A percentile compares a stretch with the other conserved stretches of the same genome.
These are phyloP conservation scores for mouse (Mus musculus) DNA, from an alignment of 2,113 vertebrate genomes.

Conservation along the genomic window GRCm39 chr7:79979001-79979500, in stretches of 20 bases:
- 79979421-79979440: neutral
- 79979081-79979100: neutral
- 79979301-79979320: conserved; percentile 97
- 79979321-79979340: conserved; percentile 98
- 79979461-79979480: too few species aligned
- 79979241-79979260: conserved; percentile 88
- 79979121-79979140: fast-evolving
- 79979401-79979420: fast-evolving
- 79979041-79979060: neutral
- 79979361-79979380: conserved; percentile 89
- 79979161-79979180: neutral
- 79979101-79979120: neutral
- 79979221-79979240: neutral
- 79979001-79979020: neutral
- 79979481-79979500: neutral
- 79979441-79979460: neutral
- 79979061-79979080: neutral
- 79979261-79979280: conserved; percentile 95
- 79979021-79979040: neutral
- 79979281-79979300: conserved; percentile 93
- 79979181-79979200: neutral
- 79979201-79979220: neutral
- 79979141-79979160: neutral
- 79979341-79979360: conserved; percentile 97
- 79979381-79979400: conserved; percentile 97